Base-by-base conservation (phyloP, 2,113 vertebrate species). In the Oryzias melastigma region DNA sequence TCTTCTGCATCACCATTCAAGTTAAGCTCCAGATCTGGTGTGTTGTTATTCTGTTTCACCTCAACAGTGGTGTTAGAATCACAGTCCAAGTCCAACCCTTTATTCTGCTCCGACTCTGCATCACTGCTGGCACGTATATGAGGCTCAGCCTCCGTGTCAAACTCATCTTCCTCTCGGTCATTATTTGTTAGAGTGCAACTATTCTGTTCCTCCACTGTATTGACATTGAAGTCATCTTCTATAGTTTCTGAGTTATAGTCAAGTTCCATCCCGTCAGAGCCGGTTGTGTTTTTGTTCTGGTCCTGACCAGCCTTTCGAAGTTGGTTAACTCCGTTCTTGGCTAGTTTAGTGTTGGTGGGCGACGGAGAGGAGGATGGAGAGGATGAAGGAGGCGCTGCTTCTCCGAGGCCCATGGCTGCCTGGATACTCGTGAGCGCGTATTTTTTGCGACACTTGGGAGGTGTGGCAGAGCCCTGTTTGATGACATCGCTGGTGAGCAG, bases 241-340 rank as follows among this genome's bases (percentile, higher is more conserved):
- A 85, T 82, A 27, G 88, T 52, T 56, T 89, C 79, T 6, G 54
- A 70, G n/a, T 71, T 73, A 14, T 51, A 76, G 0, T 91, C 90
- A 1, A 87, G 75, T 7, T 89, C 90, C 15, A 70, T 75, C 0
- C 40, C 62, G 0, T 90, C 91, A 1, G 88, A 75, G 8, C 80
- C 87, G 1, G 86, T 83, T 1, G 93, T 77, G 65, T 98, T 99
- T 84, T 90, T 96, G 88, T 99, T 99, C 76, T 92, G 94, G 83
- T 98, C 97, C 73, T 96, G 94, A 47, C 93, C 94, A 0, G 96
- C 95, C 86, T 98, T 97, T 40, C 96, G 93, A n/a, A 98, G 93
- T 90, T 96, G 95, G 86, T 99, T 99, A 65, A 93, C 94, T 5
- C 96, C 96, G 2, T 99, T 99, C 83, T 98, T 98, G 58, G 96